Percentiles rank a stretch among this genome's conserved stretches.
These are phyloP conservation scores for Aulostomus chinensis DNA, from an alignment of 2,797 vertebrate species.

Conservation along the genomic window DNA sequence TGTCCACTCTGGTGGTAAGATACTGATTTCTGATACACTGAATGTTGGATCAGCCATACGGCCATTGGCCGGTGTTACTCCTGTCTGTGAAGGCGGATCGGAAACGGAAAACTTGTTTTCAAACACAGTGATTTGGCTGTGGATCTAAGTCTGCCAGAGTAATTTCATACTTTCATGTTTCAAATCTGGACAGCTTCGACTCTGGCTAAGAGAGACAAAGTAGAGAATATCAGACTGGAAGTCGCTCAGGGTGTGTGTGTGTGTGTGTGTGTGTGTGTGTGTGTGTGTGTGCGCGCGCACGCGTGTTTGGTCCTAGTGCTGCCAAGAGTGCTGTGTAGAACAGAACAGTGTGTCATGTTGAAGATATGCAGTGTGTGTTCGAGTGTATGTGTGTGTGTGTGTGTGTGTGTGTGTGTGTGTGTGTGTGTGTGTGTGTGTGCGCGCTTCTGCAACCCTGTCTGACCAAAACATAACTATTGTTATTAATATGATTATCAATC, in stretches of 20 bases:
- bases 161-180: too few species aligned
- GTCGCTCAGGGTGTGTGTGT: conserved; percentile 9
- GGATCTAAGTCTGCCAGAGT: too few species aligned
- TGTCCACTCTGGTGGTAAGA: too few species aligned
- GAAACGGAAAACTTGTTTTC: too few species aligned
- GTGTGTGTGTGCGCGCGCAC: too few species aligned
- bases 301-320: not conserved
- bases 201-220: conserved; percentile 7
- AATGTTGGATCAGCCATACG: too few species aligned
- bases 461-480: conserved; percentile 1
- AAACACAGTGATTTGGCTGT: too few species aligned
- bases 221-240: conserved; percentile 16
- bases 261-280: conserved; percentile 4
- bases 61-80: too few species aligned
- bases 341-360: conserved; percentile 54
- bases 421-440: not conserved
- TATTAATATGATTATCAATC: conserved; percentile 1
- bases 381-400: not conserved
- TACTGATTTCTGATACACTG: too few species aligned
- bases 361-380: conserved; percentile 45
- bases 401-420: not conserved
- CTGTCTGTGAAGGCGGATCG: too few species aligned
- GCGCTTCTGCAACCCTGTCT: too few species aligned
- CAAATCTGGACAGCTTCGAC: conserved; percentile 9
- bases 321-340: conserved; percentile 11